Conservation (phyloP, 1,140 invertebrate genomes). For the Aphaenogaster ashmeadi region DNA sequence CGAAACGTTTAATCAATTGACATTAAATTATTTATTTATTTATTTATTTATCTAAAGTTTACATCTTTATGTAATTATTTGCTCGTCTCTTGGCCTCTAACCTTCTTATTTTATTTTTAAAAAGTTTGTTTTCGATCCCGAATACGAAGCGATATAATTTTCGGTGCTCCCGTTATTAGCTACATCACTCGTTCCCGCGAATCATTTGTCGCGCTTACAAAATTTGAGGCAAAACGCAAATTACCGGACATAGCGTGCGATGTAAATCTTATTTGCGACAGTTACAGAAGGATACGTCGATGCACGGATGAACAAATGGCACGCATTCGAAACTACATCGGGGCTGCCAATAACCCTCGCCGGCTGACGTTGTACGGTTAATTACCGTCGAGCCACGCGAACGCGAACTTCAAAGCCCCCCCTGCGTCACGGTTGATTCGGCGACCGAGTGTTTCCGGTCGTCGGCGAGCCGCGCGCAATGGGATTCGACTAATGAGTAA, state of each 20-base stretch:
- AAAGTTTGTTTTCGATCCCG: not conserved
- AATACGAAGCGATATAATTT: not conserved
- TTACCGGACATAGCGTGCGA: conserved; percentile 5
- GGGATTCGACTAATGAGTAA: conserved; percentile 69
- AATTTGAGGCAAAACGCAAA: conserved; percentile 25
- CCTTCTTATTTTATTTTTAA: no score
- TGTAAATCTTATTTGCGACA: conserved; percentile 61
- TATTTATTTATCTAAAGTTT: no score
- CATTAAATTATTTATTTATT: no score
- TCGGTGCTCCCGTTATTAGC: not conserved
- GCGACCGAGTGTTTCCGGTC: conserved; percentile 54
- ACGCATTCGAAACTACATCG: conserved; percentile 37
- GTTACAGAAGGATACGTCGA: conserved; percentile 39
- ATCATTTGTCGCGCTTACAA: not conserved
- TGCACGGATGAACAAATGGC: conserved; percentile 48
- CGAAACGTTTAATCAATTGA: no score
- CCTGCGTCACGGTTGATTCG: conserved; percentile 57
- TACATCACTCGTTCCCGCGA: not conserved
- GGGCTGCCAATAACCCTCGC: conserved; percentile 42
- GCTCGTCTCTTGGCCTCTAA: no score
- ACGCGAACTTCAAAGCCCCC: conserved; percentile 57
- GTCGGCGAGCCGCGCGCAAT: conserved; percentile 49
- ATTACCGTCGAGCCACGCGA: conserved; percentile 46
- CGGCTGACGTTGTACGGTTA: conserved; percentile 55
- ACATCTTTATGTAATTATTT: no score